A percentile compares a stretch with the other conserved stretches of the same genome.
Conservation (phyloP, 2,888 invertebrate genomes). For the Brachyptera risi region DNA sequence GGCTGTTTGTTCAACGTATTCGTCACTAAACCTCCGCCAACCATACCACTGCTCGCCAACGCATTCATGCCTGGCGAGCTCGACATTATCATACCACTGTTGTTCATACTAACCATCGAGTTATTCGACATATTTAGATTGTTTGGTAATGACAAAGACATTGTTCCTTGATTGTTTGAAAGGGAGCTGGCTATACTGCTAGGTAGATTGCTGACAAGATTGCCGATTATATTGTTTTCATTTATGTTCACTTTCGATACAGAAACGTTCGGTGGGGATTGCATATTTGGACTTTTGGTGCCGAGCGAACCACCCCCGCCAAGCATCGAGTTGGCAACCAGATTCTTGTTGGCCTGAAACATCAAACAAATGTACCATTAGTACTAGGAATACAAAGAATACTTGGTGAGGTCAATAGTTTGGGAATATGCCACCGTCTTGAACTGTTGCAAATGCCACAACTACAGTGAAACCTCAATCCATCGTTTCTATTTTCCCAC, state of each 20-base stretch:
- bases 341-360: constrained; percentile 64
- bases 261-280: constrained; percentile 80
- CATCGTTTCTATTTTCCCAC: too few species aligned
- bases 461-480: too few species aligned
- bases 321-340: constrained; percentile 66
- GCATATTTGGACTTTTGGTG: constrained; percentile 78
- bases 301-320: constrained; percentile 72
- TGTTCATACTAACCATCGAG: constrained; percentile 48
- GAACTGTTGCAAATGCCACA: too few species aligned
- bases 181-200: constrained; percentile 50
- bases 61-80: too few species aligned
- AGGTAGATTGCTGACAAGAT: constrained; percentile 50
- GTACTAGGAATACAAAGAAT: too few species aligned
- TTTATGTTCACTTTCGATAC: constrained; percentile 53
- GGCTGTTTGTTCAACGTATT: constrained; percentile 73
- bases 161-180: constrained; percentile 3
- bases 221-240: constrained; percentile 52
- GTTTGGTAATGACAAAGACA: constrained; percentile 25
- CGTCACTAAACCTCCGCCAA: constrained; percentile 65
- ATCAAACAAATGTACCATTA: too few species aligned
- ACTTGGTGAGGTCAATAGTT: too few species aligned
- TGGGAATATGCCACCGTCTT: too few species aligned
- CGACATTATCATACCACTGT: constrained; percentile 74
- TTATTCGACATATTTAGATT: constrained; percentile 21
- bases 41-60: constrained; percentile 60